Percentiles rank a stretch among this genome's conserved stretches.
Evolutionary conservation across 2,797 vertebrate genomes (phyloP).

Genomic region (Centropyge bicolor): DNA sequence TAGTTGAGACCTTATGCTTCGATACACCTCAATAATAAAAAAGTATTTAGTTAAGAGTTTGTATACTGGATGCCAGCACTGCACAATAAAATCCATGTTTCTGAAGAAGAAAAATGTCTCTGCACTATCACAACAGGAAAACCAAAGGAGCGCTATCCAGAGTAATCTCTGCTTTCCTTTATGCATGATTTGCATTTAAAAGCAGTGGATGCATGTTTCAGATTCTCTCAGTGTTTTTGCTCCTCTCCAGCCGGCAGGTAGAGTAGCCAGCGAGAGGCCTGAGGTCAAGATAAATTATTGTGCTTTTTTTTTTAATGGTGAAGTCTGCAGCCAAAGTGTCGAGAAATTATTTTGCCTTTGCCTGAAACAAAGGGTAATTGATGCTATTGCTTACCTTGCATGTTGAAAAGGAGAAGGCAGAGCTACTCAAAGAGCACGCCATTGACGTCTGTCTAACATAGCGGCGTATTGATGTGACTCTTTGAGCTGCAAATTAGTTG

Average conservation of each 20-base stretch:
- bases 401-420: conserved; percentile 60
- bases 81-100: not conserved
- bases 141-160: not conserved
- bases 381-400: conserved; percentile 67
- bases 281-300: conserved; percentile 37
- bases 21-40: not conserved
- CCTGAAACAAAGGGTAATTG: conserved; percentile 73
- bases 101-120: not conserved
- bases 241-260: rapidly evolving
- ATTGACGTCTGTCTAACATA: conserved; percentile 63
- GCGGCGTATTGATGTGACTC: conserved; percentile 72
- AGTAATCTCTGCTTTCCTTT: conserved; percentile 1
- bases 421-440: conserved; percentile 62
- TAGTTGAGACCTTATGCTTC: not conserved
- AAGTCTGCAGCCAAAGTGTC: not conserved
- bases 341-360: conserved; percentile 54
- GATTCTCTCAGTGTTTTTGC: not conserved
- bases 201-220: conserved; percentile 16
- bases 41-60: not conserved
- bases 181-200: conserved; percentile 40
- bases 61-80: not conserved
- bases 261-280: conserved; percentile 15
- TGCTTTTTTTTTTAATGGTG: conserved; percentile 19
- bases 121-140: not conserved
- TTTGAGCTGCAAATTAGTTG: conserved; percentile 80